Conservation (phyloP, 2,888 invertebrate genomes). For the Steinernema scapterisci region DNA sequence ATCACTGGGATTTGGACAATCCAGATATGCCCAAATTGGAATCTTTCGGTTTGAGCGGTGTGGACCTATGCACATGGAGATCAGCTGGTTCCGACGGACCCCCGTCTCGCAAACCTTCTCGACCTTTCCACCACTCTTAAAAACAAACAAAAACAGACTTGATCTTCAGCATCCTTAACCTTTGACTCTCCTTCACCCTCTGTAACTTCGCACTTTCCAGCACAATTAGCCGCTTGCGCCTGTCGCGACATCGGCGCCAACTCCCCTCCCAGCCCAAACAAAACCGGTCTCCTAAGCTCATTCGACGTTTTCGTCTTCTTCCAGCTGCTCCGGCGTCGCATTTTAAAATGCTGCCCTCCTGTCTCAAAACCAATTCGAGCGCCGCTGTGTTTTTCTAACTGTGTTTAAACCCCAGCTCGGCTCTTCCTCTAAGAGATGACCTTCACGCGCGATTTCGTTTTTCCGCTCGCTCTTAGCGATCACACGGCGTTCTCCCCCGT, state of each 20-base stretch:
- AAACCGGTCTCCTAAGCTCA: not conserved
- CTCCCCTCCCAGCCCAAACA: not conserved
- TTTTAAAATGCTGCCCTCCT: not conserved
- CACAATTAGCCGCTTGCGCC: slow-evolving; percentile 11
- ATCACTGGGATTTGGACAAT: no score
- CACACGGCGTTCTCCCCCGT: slow-evolving; percentile 6
- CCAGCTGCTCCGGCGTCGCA: slow-evolving; percentile 14
- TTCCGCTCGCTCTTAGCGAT: not conserved
- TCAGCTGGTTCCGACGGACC: no score
- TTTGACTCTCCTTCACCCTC: not conserved
- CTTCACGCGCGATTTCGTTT: slow-evolving; percentile 8
- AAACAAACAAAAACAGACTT: not conserved
- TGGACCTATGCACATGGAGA: no score
- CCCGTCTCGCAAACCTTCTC: no score
- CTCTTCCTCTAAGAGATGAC: not conserved
- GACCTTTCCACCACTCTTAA: not conserved
- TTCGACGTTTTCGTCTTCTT: no score
- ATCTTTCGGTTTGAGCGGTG: no score
- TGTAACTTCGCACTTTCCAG: slow-evolving; percentile 20
- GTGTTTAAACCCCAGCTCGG: no score
- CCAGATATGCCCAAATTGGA: no score
- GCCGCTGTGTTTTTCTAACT: not conserved
- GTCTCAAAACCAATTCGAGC: not conserved
- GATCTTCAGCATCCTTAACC: no score
- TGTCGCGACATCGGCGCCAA: not conserved